Percentiles rank a stretch among this genome's conserved stretches.
phyloP scores from a whole-genome alignment of 2,888 invertebrate species.

The Lycocerus yunnanus region DNA sequence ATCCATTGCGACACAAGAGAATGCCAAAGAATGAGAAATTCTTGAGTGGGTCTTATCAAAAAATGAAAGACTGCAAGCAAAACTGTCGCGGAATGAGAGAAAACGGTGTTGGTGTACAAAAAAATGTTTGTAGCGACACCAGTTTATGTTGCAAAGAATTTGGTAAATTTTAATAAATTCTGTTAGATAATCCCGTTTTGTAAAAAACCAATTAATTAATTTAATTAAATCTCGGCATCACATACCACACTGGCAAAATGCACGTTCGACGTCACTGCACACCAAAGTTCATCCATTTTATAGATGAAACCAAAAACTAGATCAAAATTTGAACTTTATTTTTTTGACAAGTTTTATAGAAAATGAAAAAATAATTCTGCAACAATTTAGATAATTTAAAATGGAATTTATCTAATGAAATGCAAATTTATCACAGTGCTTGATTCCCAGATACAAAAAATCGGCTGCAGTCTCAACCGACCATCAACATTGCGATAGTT shows the following conservation, averaged over 20 bases:
- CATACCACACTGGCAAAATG: not conserved
- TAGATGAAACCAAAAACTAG: not conserved
- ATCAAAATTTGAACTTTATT: not conserved
- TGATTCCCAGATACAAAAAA: not conserved
- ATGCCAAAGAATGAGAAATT: not conserved
- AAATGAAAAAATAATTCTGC: not conserved
- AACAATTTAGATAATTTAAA: not conserved
- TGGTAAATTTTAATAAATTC: not conserved
- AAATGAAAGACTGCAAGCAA: not conserved
- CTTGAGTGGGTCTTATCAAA: not conserved
- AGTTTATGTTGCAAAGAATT: not conserved
- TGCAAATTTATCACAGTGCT: not conserved
- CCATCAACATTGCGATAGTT: not conserved
- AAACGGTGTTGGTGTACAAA: not conserved
- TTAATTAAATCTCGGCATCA: not conserved
- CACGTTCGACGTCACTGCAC: not conserved
- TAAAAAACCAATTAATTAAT: not conserved
- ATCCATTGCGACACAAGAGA: not conserved
- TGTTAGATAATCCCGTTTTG: not conserved
- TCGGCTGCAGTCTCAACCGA: not conserved
- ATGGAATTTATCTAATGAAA: not conserved
- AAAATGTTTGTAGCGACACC: not conserved
- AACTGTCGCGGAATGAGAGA: not conserved
- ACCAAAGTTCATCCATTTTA: no score
- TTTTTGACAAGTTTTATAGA: not conserved